Evolutionary conservation across 1,140 invertebrate species (phyloP).

Genomic region (Drosophila tani): DNA sequence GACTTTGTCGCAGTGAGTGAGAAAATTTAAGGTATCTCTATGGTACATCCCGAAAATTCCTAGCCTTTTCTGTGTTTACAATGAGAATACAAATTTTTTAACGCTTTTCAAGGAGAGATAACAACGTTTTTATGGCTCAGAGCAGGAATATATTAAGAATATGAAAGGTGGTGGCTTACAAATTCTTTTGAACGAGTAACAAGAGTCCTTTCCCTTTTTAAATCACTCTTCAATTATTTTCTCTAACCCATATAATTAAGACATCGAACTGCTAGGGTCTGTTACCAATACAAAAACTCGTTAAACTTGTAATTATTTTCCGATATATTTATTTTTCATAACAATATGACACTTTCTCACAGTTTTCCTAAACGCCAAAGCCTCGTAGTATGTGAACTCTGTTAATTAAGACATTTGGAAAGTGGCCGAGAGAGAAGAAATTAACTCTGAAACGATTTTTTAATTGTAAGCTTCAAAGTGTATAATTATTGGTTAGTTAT

Average conservation of each 20-base stretch:
- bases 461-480: slow-evolving; percentile 67
- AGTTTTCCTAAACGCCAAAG: slow-evolving; percentile 24
- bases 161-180: not conserved
- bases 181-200: not conserved
- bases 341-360: slow-evolving; percentile 78
- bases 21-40: slow-evolving; percentile 60
- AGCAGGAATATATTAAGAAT: not conserved
- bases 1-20: slow-evolving; percentile 83
- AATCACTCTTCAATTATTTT: not conserved
- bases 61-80: slow-evolving; percentile 15
- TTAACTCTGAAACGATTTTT: slow-evolving; percentile 68
- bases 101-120: slow-evolving; percentile 39
- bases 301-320: slow-evolving; percentile 43
- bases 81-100: slow-evolving; percentile 16
- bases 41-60: slow-evolving; percentile 13
- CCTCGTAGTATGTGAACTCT: not conserved
- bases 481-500: slow-evolving; percentile 80
- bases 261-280: not conserved
- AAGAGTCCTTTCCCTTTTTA: not conserved
- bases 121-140: not conserved
- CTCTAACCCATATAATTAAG: slow-evolving; percentile 3
- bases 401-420: slow-evolving; percentile 79
- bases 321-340: slow-evolving; percentile 64
- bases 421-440: slow-evolving; percentile 45
- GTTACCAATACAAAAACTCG: slow-evolving; percentile 14